Conservation (phyloP, 2,888 invertebrate genomes). For the Anaspis maculata region DNA sequence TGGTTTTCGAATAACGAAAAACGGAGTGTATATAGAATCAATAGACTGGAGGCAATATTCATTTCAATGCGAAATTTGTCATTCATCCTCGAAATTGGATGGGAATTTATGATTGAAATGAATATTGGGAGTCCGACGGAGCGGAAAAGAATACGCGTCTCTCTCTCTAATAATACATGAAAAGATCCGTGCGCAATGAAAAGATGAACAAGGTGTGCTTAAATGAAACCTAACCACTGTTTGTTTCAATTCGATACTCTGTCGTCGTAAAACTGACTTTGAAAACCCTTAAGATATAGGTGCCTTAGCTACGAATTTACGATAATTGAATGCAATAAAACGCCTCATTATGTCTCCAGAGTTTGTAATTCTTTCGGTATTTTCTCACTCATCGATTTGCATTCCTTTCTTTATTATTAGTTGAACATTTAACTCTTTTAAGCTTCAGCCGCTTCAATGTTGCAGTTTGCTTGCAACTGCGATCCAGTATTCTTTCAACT, state of each 20-base stretch:
- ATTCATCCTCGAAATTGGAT: conserved; percentile 44
- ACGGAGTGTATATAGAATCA: conserved; percentile 34
- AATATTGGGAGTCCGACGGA: conserved; percentile 34
- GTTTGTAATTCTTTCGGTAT: conserved; percentile 25
- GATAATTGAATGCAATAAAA: conserved; percentile 36
- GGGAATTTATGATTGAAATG: conserved; percentile 44
- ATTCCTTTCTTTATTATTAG: conserved; percentile 24
- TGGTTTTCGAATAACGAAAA: conserved; percentile 23
- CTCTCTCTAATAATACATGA: conserved; percentile 35
- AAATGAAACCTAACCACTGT: too few species aligned
- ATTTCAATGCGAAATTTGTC: conserved; percentile 43
- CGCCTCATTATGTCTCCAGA: conserved; percentile 32
- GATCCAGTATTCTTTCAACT: too few species aligned
- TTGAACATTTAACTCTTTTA: too few species aligned
- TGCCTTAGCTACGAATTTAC: conserved; percentile 31
- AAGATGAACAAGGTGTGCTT: conserved; percentile 3
- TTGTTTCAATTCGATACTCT: conserved; percentile 28
- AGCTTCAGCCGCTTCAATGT: too few species aligned
- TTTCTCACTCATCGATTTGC: conserved; percentile 16
- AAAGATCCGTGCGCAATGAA: conserved; percentile 14
- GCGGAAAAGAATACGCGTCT: conserved; percentile 39
- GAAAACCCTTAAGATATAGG: conserved; percentile 32
- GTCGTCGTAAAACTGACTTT: conserved; percentile 31
- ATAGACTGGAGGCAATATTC: conserved; percentile 40
- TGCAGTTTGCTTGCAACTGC: too few species aligned